Evolutionary conservation across 1,140 invertebrate species (phyloP), one percentile per base, ranked within the genome.

Genomic region (Megalonaias nervosa): DNA sequence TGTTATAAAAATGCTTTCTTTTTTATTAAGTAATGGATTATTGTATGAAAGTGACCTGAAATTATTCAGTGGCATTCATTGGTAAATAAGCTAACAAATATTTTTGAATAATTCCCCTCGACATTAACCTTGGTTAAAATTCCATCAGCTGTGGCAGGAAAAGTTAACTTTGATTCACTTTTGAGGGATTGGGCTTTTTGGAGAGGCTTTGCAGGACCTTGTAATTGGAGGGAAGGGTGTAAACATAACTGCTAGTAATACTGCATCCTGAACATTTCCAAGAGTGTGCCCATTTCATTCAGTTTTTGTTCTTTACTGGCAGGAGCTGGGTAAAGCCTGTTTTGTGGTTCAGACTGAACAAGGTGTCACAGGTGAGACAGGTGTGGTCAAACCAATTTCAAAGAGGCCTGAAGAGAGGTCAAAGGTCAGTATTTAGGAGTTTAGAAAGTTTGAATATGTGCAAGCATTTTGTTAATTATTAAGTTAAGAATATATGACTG

Each of bases 401-500:
- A 90, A 90, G 81, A 75, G 81, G 12, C 81, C 82, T 16, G 80
- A 85, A 66, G 68, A 88, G 64, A 82, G 88, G 38, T 90, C 89
- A 77, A 86, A 86, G 83, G 88, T 88, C 31, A 80, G 71, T 75
- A 56, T 58, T 9, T 57, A 70, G 26, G 21, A 71, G 16, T 38
- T 48, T 31, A 31, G 31, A 31, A 31, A 31, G 31, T 31, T 31
- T 31, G 31, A 31, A 31, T 1, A 31, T 31, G 5, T 31, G 31
- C 31, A 31, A 31, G 31, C 31, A 31, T 31, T 31, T 31, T 31
- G 5, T 31, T 31, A 31, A 31, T 31, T 1, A 31, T 31, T 2
- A 31, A 5, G 1, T 31, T 31, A 31, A 31, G 31, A 2, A 5
- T 5, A 48, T 9, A 11, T 48, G 38, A 48, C 6, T 48, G 11